Conservation (phyloP, 2,113 vertebrate genomes). For the Labrus mixtus region DNA sequence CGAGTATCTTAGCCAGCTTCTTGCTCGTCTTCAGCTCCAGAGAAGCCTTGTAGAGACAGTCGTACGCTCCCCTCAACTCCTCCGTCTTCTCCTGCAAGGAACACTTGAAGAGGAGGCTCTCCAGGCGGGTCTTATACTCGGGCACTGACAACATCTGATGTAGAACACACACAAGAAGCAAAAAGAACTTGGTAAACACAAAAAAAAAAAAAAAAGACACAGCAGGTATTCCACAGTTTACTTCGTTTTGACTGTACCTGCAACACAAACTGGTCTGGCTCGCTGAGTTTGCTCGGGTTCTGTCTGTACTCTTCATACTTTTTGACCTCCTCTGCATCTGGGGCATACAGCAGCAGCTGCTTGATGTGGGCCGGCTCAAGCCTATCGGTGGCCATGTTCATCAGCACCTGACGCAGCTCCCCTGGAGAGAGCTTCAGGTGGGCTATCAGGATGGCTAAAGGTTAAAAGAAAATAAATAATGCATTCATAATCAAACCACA, state of each 20-base stretch:
- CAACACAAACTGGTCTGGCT: slow-evolving; percentile 95
- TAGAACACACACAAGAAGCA: background rate
- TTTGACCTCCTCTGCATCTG: slow-evolving; percentile 92
- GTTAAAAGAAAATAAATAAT: background rate
- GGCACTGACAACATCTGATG: slow-evolving; percentile 86
- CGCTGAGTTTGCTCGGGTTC: slow-evolving; percentile 91
- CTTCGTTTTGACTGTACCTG: slow-evolving; percentile 84
- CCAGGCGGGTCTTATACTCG: slow-evolving; percentile 93
- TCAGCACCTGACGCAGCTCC: slow-evolving; percentile 91
- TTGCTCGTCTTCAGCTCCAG: slow-evolving; percentile 94
- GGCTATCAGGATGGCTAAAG: slow-evolving; percentile 94
- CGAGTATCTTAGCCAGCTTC: slow-evolving; percentile 98
- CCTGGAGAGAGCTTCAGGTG: slow-evolving; percentile 94
- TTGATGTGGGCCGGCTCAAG: slow-evolving; percentile 95
- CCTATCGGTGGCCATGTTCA: slow-evolving; percentile 91
- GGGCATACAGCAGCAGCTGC: slow-evolving; percentile 95
- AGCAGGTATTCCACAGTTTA: background rate
- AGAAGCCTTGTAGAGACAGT: slow-evolving; percentile 93
- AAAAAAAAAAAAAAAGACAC: background rate
- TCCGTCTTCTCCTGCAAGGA: slow-evolving; percentile 96
- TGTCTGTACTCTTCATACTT: slow-evolving; percentile 89
- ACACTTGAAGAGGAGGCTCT: slow-evolving; percentile 94
- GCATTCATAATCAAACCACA: background rate
- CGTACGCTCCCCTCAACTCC: slow-evolving; percentile 91
- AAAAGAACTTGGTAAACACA: background rate